Base-by-base conservation (phyloP, 2,888 invertebrate genomes). In the Eubasilissa splendida region DNA sequence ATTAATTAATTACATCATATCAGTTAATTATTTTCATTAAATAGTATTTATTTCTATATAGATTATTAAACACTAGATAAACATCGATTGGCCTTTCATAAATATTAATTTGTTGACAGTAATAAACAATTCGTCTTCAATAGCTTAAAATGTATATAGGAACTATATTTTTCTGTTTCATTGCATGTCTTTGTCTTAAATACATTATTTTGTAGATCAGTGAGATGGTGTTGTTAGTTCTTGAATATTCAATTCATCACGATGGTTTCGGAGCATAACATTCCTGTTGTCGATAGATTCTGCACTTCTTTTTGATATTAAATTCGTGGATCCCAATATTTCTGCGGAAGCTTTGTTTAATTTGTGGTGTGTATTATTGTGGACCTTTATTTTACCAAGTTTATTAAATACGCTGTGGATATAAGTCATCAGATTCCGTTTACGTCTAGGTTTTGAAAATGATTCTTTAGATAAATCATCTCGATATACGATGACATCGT, bases 71-170 rank as follows among this genome's bases (percentile, higher is more conserved):
- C 52, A 73, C 71, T 58, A 65, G 65, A 50, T 56, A 58, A 56
- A 73, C 71, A 73, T 56, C 71, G 58, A 73, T 73, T 73, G 71
- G n/a, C 71, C 71, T 33, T 56, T 73, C 31, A 14, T 50, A 73
- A 12, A 1, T 56, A 56, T 33, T 56, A 12, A 56, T 73, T 56
- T 12, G 33, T 31, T 56, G 8, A 73, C n/a, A 9, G 31, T 71
- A 8, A 31, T 5, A 42, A 42, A 42, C 42, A 58, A 10, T 56
- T n/a, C 3, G 22, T 52, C 10, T 60, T 14, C 42, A 42, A 42
- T 7, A 7, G 4, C 60, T 50, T 68, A 54, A 54, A 70, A 11
- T 71, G 54, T 33, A 73, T 33, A n/a, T 73, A 56, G 56, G 71
- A 73, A 73, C 56, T 71, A 56, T 54, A 31, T 9, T 71, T 71